These are phyloP conservation scores for Campylomormyrus numenius DNA, from an alignment of 2,113 vertebrate genomes.

Conservation along the genomic window DNA sequence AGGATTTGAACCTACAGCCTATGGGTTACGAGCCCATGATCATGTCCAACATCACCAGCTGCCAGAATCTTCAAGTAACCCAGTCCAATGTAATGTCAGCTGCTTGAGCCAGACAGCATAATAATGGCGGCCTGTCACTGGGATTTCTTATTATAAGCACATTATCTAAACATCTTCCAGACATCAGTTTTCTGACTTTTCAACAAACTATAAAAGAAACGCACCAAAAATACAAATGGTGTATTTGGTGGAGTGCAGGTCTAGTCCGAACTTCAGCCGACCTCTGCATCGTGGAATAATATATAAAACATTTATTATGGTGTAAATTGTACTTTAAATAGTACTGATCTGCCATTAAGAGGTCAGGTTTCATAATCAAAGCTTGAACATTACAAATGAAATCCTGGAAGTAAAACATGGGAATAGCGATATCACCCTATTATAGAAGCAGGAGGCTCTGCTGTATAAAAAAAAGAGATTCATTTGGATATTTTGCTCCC, in stretches of 20 bases:
- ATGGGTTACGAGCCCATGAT: not conserved
- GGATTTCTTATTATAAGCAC: not conserved
- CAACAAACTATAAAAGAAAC: not conserved
- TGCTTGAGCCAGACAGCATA: not conserved
- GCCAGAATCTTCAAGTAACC: not conserved
- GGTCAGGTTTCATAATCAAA: not conserved
- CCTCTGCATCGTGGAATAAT: not conserved
- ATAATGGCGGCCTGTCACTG: not conserved
- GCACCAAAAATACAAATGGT: not conserved
- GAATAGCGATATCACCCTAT: not conserved
- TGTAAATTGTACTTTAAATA: not conserved
- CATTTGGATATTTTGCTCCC: slow-evolving; percentile 7
- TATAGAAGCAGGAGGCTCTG: slow-evolving; percentile 6
- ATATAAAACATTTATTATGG: not conserved
- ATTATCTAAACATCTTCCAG: slow-evolving; percentile 1
- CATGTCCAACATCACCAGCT: not conserved
- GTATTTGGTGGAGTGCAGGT: too few species aligned
- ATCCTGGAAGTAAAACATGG: not conserved
- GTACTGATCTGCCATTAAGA: not conserved
- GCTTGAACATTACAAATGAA: not conserved
- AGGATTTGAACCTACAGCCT: not conserved
- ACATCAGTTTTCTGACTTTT: not conserved
- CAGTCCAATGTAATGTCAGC: not conserved
- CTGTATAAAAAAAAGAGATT: slow-evolving; percentile 18
- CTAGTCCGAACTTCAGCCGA: not conserved